Evolutionary conservation across 1,140 invertebrate species (phyloP), one percentile per base, ranked within the genome.

Genomic region (Archivesica marissinica): DNA sequence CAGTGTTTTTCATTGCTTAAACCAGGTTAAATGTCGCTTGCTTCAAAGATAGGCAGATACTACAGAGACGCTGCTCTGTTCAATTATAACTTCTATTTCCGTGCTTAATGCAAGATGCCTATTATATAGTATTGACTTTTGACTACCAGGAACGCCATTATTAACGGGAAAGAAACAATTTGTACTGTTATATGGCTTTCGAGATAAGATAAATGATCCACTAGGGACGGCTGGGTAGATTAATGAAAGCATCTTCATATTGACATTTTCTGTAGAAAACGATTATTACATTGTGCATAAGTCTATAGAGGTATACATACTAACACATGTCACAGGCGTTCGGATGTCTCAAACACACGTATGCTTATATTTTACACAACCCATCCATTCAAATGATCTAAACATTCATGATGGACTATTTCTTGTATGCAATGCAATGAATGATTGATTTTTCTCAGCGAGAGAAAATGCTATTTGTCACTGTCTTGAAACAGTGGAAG

Each of bases 111-210:
- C 7, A 30, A 25, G 38, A 64, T 33, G 4, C 28, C 59, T 13
- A 64, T 64, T 64, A 64, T 35, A 64, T 35, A 64, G 33, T 64
- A 64, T 64, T 64, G 59, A 64, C 59, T 64, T 64, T 35, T 64
- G 59, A 64, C 59, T 64, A 64, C 59, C 20, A 64, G 59, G 38
- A 64, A 64, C 59, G 2, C 59, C n/a, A 35, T 64, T 35, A 64
- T 30, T 2, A 64, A 17, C 59, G 30, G 33, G 30, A 64, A 64
- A 33, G 59, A 64, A 64, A 64, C 28, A 35, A 64, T 64, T 64
- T 35, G 30, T 64, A 35, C 59, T 17, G 30, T 35, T 35, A 25
- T 15, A 64, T 13, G 59, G 25, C 59, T 64, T 64, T 64, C 38
- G 2, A 64, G 30, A 17, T 35, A 64, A 64, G 59, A 64, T 33